phyloP scores from a whole-genome alignment of 2,113 vertebrate species.

The Clarias gariepinus region DNA sequence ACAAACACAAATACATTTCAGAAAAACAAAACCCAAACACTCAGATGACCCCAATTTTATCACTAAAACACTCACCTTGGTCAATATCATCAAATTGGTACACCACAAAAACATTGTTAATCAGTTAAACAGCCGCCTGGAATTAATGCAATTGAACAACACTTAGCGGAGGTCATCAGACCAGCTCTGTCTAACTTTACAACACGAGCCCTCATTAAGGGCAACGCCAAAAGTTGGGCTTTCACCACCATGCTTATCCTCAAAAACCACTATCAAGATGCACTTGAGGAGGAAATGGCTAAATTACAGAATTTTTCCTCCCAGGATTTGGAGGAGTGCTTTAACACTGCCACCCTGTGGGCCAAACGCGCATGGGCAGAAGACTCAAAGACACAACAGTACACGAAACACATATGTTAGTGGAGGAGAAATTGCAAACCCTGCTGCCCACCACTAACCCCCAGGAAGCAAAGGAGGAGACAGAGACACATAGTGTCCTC shows the following conservation, averaged over 20 bases:
- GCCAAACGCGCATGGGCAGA: too few species aligned
- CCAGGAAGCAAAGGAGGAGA: neutral
- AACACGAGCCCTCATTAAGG: too few species aligned
- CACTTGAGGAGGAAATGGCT: too few species aligned
- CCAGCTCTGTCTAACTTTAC: neutral
- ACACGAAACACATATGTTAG: neutral
- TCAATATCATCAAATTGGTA: neutral
- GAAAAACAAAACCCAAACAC: neutral
- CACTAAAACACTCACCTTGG: neutral
- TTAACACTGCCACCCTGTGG: too few species aligned
- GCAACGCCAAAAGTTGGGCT: too few species aligned
- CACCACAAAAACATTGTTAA: neutral
- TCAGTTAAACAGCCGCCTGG: neutral
- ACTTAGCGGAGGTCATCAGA: neutral
- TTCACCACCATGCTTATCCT: too few species aligned
- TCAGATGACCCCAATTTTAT: neutral
- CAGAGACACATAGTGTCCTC: neutral
- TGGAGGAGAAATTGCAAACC: neutral
- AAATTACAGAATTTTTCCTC: too few species aligned
- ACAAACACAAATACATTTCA: neutral
- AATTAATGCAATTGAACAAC: neutral
- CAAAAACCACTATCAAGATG: neutral
- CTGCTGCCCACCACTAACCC: too few species aligned
- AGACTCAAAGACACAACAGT: too few species aligned
- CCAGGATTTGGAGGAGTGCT: too few species aligned